phyloP scores from a whole-genome alignment of 2,113 vertebrate species.

The Alaudala cheleensis region DNA sequence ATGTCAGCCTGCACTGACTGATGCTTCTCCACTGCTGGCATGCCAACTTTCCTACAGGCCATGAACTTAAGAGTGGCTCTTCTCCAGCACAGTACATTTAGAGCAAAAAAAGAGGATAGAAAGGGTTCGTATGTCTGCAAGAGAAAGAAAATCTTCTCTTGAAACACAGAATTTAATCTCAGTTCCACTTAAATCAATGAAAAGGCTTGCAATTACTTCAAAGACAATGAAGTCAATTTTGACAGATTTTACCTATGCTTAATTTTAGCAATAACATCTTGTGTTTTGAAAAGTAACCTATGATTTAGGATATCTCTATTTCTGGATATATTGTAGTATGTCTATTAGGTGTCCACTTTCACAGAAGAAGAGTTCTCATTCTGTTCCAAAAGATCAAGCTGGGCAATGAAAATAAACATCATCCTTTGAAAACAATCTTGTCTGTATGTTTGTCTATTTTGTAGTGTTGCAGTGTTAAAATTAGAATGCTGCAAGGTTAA shows the following conservation, averaged over 20 bases:
- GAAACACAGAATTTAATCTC: background rate
- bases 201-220: background rate
- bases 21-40: background rate
- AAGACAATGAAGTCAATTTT: background rate
- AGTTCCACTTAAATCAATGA: background rate
- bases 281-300: background rate
- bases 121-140: background rate
- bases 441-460: background rate
- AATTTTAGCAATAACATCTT: background rate
- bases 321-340: background rate
- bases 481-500: conserved; percentile 49
- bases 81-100: background rate
- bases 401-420: background rate
- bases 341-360: background rate
- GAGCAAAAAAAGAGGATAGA: background rate
- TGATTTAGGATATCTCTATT: background rate
- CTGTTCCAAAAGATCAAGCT: background rate
- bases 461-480: conserved; percentile 14
- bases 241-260: background rate
- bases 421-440: background rate
- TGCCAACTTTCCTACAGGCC: background rate
- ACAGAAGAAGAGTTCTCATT: background rate
- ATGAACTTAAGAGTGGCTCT: background rate
- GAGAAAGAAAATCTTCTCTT: background rate
- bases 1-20: background rate